Percentiles rank a stretch among this genome's conserved stretches.
Evolutionary conservation across 2,797 vertebrate species (phyloP).

Genomic region (Sebastes dallii): DNA sequence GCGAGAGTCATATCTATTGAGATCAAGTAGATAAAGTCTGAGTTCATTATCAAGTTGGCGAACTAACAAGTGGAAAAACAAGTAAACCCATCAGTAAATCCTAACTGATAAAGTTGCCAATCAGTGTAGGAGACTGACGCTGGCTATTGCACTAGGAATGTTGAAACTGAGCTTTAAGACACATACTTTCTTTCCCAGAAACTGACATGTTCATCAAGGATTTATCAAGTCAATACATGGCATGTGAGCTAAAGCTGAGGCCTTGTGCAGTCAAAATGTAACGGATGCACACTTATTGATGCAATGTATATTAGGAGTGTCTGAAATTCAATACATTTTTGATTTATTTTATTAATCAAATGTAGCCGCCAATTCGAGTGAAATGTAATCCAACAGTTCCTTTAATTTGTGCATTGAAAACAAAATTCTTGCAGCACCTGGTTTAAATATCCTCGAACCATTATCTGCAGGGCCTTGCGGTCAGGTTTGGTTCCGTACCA

Average conservation of each 20-base stretch:
- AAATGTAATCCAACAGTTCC: not conserved
- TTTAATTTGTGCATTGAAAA: not conserved
- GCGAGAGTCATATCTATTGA: not conserved
- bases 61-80: not conserved
- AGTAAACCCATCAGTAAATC: not conserved
- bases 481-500: not conserved
- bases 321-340: not conserved
- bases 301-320: not conserved
- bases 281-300: not conserved
- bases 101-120: not conserved
- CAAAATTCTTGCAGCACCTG: not conserved
- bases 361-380: not conserved
- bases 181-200: conserved; percentile 26
- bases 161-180: not conserved
- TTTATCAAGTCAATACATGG: conserved; percentile 3
- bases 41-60: not conserved
- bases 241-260: not conserved
- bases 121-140: not conserved
- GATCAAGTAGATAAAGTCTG: not conserved
- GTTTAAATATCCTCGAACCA: not conserved
- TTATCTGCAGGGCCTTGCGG: not conserved
- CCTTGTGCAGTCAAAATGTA: conserved; percentile 1
- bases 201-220: conserved; percentile 21
- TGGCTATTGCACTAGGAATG: not conserved
- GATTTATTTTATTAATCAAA: not conserved